Conservation (phyloP, 2,797 vertebrate genomes). For the Liparis tanakae region DNA sequence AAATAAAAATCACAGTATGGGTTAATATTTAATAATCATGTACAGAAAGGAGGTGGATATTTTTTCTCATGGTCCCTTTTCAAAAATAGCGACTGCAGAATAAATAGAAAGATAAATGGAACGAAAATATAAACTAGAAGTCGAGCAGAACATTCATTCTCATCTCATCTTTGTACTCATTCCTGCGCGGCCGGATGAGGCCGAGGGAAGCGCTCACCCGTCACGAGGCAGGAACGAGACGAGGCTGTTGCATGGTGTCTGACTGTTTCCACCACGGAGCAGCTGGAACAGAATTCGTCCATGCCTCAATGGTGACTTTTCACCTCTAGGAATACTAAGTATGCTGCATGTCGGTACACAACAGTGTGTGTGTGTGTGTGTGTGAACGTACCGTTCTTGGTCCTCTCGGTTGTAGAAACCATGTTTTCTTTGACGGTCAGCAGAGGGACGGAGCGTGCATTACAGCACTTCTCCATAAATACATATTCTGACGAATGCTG, state of each 20-base stretch:
- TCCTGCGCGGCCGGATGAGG: slow-evolving; percentile 41
- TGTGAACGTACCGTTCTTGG: slow-evolving; percentile 82
- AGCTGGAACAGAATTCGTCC: slow-evolving; percentile 83
- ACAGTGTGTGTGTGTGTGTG: slow-evolving; percentile 8
- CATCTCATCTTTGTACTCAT: slow-evolving; percentile 58
- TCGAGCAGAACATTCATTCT: background rate
- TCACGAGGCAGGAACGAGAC: slow-evolving; percentile 51
- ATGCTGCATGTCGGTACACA: background rate
- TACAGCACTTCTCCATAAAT: slow-evolving; percentile 75
- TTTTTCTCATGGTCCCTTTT: background rate
- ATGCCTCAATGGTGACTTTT: slow-evolving; percentile 60
- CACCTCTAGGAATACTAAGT: background rate
- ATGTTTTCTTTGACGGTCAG: slow-evolving; percentile 84
- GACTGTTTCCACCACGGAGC: slow-evolving; percentile 74
- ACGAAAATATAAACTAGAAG: background rate
- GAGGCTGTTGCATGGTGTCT: slow-evolving; percentile 85
- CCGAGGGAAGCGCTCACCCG: slow-evolving; percentile 22
- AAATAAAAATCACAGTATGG: background rate
- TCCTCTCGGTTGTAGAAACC: slow-evolving; percentile 78
- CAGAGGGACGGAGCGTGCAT: slow-evolving; percentile 77
- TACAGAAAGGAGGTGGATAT: background rate
- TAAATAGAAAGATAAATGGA: background rate
- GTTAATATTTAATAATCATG: background rate
- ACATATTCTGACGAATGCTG: slow-evolving; percentile 78
- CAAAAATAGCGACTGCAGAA: slow-evolving; percentile 11